Percentiles rank a stretch among this genome's conserved stretches.
These are phyloP conservation scores for Choreutis nemorana DNA, from an alignment of 2,888 invertebrate species.

Conservation along the genomic window DNA sequence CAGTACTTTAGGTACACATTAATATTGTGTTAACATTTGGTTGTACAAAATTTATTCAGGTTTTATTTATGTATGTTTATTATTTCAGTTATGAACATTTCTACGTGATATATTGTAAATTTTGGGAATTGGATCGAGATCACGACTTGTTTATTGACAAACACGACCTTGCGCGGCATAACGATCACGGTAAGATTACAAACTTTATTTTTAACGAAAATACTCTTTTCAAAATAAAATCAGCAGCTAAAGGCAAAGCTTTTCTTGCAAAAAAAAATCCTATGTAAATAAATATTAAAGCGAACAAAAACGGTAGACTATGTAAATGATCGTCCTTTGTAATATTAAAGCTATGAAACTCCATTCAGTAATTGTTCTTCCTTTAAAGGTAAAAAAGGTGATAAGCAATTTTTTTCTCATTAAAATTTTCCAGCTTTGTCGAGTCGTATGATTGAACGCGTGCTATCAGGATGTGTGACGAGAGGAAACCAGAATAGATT, in stretches of 20 bases:
- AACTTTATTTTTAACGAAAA: too few species aligned
- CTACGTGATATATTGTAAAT: conserved; percentile 99
- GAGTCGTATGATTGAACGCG: conserved; percentile 95
- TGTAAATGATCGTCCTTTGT: too few species aligned
- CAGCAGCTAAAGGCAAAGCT: too few species aligned
- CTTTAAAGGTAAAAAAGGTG: too few species aligned
- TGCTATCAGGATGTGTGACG: conserved; percentile 96
- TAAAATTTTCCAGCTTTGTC: conserved; percentile 85
- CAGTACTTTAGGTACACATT: conserved; percentile 72
- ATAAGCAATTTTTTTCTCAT: too few species aligned
- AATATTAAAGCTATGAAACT: too few species aligned
- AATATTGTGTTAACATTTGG: neutral
- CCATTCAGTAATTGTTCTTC: too few species aligned
- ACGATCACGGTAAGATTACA: conserved; percentile 83
- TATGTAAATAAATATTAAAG: too few species aligned
- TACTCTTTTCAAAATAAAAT: too few species aligned
- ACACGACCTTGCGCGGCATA: conserved; percentile 92
- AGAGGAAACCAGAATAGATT: conserved; percentile 71
- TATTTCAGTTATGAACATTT: conserved; percentile 98
- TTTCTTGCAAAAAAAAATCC: too few species aligned
- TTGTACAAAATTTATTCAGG: too few species aligned
- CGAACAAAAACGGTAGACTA: too few species aligned
- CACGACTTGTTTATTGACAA: conserved; percentile 97
- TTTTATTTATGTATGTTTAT: conserved; percentile 1
- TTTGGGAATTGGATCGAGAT: conserved; percentile 99